Base-by-base conservation (phyloP, 2,888 invertebrate species). In the Reticulitermes lucifugus region DNA sequence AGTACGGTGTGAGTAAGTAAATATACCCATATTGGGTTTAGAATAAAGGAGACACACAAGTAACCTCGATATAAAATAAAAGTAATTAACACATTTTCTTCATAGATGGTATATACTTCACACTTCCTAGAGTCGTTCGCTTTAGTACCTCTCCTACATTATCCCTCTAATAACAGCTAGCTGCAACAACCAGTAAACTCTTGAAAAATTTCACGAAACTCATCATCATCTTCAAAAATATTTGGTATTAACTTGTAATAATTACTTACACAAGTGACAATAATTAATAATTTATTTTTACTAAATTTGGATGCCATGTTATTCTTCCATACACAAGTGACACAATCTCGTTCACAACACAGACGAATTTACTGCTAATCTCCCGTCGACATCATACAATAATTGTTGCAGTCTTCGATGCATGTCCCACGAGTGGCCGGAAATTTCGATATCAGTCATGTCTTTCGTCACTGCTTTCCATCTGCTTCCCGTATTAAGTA, bases 251-350 rank as follows among this genome's bases (percentile, higher is more conserved):
- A 14, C 35, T 35, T 73, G 21, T 21, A 35, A 73, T 41, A 29
- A 14, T 21, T 18, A 29, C 73, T 29, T 10, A 35, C 2, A 29
- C 9, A 29, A 14, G 10, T n/a, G 71, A 25, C 25, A n/a, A 9
- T 73, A 21, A 21, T 73, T 18, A 5, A 21, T 73, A 18, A 41
- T 21, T 21, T 29, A 1, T 41, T 41, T 18, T 12, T 14, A 73
- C 73, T 22, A 73, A 73, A 41, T 73, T 41, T 73, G 73, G 73
- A 73, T 41, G 73, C 18, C 73, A 73, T 73, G 3, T 18, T 73
- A 0, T 18, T 41, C 21, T 73, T 14, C 14, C 14, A n/a, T 3
- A 35, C n/a, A 25, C 5, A 65, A 65, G n/a, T 10, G n/a, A n/a
- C 12, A 55, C 14, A 12, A 25, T 65, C n/a, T n/a, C 12, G 1